phyloP scores from a whole-genome alignment of 2,113 vertebrate species.

The Rhinogobius similis region DNA sequence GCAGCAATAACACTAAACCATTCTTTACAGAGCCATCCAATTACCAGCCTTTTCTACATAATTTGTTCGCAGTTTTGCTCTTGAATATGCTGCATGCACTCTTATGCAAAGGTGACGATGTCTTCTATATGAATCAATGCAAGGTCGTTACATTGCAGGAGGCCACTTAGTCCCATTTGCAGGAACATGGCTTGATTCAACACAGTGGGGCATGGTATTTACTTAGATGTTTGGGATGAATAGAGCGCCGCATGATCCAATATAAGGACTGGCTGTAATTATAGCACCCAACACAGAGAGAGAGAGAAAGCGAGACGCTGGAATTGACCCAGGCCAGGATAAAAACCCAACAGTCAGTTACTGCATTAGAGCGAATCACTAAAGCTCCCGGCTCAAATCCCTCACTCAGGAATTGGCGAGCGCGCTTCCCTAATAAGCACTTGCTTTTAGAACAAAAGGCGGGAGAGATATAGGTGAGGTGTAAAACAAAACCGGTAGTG shows the following conservation, averaged over 20 bases:
- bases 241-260: background rate
- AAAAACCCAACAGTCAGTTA: constrained; percentile 36
- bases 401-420: constrained; percentile 54
- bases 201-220: constrained; percentile 30
- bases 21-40: background rate
- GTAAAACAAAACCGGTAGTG: constrained; percentile 50
- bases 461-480: constrained; percentile 57
- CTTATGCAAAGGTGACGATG: background rate
- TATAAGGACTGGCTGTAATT: constrained; percentile 25
- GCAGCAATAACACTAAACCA: background rate
- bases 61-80: background rate
- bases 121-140: constrained; percentile 29
- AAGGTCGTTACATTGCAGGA: constrained; percentile 31
- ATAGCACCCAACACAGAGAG: constrained; percentile 20
- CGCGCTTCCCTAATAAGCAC: constrained; percentile 61
- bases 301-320: constrained; percentile 12
- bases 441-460: constrained; percentile 57
- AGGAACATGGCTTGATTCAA: constrained; percentile 8
- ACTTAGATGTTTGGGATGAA: constrained; percentile 9
- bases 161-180: constrained; percentile 23
- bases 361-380: constrained; percentile 48
- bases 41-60: background rate
- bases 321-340: constrained; percentile 18
- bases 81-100: background rate
- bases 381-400: constrained; percentile 47